Evolutionary conservation across 1,140 invertebrate genomes (phyloP).

Genomic region (Pararge aegeria): DNA sequence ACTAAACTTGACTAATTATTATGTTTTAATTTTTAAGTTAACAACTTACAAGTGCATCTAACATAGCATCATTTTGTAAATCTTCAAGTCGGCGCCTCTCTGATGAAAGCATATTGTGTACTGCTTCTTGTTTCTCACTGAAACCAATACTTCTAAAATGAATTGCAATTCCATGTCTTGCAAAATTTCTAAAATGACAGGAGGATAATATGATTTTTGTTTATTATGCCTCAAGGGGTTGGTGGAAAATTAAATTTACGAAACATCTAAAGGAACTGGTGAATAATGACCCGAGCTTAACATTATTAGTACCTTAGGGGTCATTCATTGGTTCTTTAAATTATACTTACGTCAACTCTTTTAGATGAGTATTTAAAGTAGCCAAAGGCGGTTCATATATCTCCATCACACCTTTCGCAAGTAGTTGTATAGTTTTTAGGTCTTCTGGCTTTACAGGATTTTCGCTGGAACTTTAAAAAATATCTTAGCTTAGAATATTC

Average conservation of each 20-base stretch:
- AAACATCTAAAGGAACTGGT: no score
- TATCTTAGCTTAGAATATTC: neutral
- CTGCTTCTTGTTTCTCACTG: conserved; percentile 68
- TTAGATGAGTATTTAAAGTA: conserved; percentile 67
- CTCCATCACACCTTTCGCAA: conserved; percentile 64
- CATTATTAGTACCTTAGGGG: no score
- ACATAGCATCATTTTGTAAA: conserved; percentile 63
- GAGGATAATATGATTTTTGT: no score
- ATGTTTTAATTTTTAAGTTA: no score
- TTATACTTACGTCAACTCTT: conserved; percentile 65
- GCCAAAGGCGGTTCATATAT: conserved; percentile 64
- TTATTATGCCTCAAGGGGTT: no score
- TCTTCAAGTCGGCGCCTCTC: conserved; percentile 60
- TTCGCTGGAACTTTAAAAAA: conserved; percentile 27
- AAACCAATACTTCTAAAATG: conserved; percentile 10
- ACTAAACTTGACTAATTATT: no score
- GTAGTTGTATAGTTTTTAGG: conserved; percentile 51
- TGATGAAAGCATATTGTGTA: conserved; percentile 56
- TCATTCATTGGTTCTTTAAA: neutral
- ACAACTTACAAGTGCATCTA: conserved; percentile 54
- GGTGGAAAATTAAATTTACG: no score
- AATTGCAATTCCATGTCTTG: neutral
- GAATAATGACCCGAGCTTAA: no score
- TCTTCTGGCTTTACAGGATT: conserved; percentile 38
- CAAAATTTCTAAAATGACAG: no score